Conservation (phyloP, 2,113 vertebrate species). For the Lepidothrix coronata region DNA sequence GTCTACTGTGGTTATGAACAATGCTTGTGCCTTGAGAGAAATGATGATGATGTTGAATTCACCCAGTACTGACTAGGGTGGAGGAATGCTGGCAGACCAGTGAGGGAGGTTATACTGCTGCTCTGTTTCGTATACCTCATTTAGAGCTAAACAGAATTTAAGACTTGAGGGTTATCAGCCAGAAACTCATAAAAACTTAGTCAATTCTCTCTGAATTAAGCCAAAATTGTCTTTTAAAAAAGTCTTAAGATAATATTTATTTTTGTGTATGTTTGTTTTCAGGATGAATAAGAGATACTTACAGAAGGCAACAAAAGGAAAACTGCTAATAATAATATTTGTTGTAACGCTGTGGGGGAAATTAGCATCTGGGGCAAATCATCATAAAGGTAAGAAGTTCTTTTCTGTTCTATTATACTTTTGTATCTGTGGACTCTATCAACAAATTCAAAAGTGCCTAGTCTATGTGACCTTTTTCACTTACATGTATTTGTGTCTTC, state of each 20-base stretch:
- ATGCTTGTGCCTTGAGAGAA: neutral
- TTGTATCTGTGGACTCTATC: neutral
- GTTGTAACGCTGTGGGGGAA: conserved; percentile 88
- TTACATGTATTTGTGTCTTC: neutral
- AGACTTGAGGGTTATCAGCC: neutral
- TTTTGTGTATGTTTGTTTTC: conserved; percentile 51
- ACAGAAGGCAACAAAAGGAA: conserved; percentile 87
- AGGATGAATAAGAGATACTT: conserved; percentile 94
- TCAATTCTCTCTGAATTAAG: neutral
- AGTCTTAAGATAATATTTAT: neutral
- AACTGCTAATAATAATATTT: conserved; percentile 90
- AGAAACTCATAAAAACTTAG: neutral
- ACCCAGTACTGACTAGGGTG: neutral
- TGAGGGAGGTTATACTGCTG: neutral
- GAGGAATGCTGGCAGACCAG: neutral
- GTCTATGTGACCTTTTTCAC: neutral
- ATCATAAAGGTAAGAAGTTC: conserved; percentile 86
- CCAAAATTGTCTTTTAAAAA: neutral
- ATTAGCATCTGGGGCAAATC: conserved; percentile 80
- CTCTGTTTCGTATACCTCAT: neutral
- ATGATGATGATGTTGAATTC: neutral
- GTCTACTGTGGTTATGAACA: neutral
- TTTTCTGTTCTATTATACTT: neutral
- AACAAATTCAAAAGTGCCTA: neutral
- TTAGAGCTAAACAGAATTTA: neutral